Percentiles rank a stretch among this genome's conserved stretches.
phyloP scores from a whole-genome alignment of 2,797 vertebrate species.

The Paedocypris micromegethes region DNA sequence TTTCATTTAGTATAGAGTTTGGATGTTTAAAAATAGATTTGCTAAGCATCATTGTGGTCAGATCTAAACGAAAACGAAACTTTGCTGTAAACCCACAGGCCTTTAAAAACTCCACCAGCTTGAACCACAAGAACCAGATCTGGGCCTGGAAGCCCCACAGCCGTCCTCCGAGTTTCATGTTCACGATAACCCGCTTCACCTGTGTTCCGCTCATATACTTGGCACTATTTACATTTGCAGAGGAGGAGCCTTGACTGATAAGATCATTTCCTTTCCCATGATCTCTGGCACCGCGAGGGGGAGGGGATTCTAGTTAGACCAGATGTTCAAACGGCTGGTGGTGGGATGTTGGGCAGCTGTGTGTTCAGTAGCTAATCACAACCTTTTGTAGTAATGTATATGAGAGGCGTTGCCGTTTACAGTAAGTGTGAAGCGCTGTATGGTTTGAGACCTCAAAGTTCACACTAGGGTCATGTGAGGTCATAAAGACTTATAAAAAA shows the following conservation, averaged over 20 bases:
- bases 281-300: background rate
- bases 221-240: constrained; percentile 13
- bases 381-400: too few relatives aligned
- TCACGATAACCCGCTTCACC: constrained; percentile 15
- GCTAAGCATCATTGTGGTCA: constrained; percentile 12
- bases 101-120: background rate
- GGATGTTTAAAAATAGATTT: too few relatives aligned
- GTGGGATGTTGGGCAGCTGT: background rate
- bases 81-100: constrained; percentile 11
- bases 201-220: background rate
- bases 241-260: constrained; percentile 5
- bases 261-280: constrained; percentile 23
- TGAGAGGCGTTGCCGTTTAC: too few relatives aligned
- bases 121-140: constrained; percentile 32
- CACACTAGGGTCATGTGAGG: constrained; percentile 9
- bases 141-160: constrained; percentile 1
- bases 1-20: too few relatives aligned
- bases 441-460: too few relatives aligned
- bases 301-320: constrained; percentile 8
- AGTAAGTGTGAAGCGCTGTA: background rate
- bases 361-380: background rate
- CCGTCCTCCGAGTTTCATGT: constrained; percentile 9
- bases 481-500: constrained; percentile 3
- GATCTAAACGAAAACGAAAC: constrained; percentile 20
- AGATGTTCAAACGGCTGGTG: background rate